These are phyloP conservation scores for Serranus cabrilla DNA, from an alignment of 2,797 vertebrate genomes.

Conservation along the genomic window DNA sequence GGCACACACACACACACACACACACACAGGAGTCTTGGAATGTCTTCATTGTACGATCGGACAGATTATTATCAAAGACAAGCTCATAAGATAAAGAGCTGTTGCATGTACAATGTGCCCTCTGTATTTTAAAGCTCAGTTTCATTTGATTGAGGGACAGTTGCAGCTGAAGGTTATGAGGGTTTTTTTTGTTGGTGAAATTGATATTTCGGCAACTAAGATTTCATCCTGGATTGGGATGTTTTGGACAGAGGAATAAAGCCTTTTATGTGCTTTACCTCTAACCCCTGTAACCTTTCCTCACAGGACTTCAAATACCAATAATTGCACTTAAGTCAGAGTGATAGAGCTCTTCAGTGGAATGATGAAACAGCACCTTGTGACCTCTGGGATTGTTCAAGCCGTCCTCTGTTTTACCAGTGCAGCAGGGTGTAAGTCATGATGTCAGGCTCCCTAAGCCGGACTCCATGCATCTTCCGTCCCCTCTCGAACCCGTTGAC, in stretches of 20 bases:
- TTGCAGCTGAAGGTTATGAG: conserved; percentile 39
- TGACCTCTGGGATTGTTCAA: conserved; percentile 71
- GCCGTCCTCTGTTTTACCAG: conserved; percentile 51
- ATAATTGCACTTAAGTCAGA: conserved; percentile 68
- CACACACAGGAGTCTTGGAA: conserved; percentile 55
- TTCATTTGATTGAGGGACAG: conserved; percentile 59
- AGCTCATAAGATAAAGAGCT: conserved; percentile 55
- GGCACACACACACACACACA: conserved; percentile 53
- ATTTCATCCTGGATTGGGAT: conserved; percentile 20
- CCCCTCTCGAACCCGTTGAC: conserved; percentile 76
- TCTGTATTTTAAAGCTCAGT: conserved; percentile 65
- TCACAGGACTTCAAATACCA: conserved; percentile 40
- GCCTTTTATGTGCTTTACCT: conserved; percentile 46
- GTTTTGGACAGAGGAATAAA: conserved; percentile 40
- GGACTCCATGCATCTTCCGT: conserved; percentile 45
- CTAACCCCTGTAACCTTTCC: conserved; percentile 54
- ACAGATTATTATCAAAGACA: conserved; percentile 78
- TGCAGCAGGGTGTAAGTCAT: conserved; percentile 63
- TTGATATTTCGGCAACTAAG: conserved; percentile 28
- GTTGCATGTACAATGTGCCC: conserved; percentile 58
- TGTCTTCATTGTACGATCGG: conserved; percentile 60
- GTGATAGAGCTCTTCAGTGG: conserved; percentile 53
- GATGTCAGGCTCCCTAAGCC: conserved; percentile 65
- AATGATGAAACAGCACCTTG: conserved; percentile 71
- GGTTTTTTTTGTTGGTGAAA: conserved; percentile 21